phyloP scores from a whole-genome alignment of 1,140 invertebrate genomes.

The Eufriesea mexicana region DNA sequence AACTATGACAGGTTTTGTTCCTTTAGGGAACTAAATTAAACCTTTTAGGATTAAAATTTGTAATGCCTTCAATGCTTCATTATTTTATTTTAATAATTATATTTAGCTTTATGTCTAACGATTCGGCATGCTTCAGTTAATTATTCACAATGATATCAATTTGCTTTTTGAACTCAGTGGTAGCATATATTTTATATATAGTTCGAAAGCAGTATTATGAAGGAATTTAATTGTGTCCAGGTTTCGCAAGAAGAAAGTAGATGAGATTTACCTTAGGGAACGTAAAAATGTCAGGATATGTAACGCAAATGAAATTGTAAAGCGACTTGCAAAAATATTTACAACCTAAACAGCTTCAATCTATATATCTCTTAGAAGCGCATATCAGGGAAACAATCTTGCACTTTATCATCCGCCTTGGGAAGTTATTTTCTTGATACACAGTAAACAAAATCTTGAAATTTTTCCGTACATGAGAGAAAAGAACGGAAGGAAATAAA shows the following conservation, averaged over 20 bases:
- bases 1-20: too few relatives aligned
- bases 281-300: conserved; percentile 14
- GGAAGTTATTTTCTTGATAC: conserved; percentile 14
- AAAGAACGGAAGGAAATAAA: too few relatives aligned
- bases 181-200: too few relatives aligned
- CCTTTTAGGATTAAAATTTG: too few relatives aligned
- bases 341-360: conserved; percentile 27
- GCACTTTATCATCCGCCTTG: conserved; percentile 14
- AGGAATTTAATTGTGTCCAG: not conserved
- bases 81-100: too few relatives aligned
- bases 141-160: too few relatives aligned
- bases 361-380: conserved; percentile 17
- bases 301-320: conserved; percentile 10
- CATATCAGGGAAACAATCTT: conserved; percentile 25
- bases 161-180: too few relatives aligned
- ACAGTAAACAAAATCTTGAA: conserved; percentile 3
- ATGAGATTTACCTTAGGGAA: not conserved
- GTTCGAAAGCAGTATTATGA: not conserved
- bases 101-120: too few relatives aligned
- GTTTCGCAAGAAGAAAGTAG: not conserved
- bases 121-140: too few relatives aligned
- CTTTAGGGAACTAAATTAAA: too few relatives aligned
- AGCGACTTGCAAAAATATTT: conserved; percentile 26
- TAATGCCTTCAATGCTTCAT: too few relatives aligned
- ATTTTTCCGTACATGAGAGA: not conserved